Base-by-base conservation (phyloP, 1,140 invertebrate species). In the Andrena cerasifolii region DNA sequence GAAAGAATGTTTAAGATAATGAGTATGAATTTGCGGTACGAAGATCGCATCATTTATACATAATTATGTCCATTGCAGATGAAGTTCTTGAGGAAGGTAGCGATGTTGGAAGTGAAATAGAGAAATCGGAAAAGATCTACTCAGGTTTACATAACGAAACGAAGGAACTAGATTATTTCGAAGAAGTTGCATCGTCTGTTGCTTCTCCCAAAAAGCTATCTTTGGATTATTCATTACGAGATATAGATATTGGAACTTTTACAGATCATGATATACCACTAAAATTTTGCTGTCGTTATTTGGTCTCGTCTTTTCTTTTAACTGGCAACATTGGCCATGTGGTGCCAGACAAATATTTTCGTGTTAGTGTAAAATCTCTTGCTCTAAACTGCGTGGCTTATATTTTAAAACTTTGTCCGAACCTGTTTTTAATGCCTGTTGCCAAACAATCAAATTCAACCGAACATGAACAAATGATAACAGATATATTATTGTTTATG, bases 281-380 rank as follows among this genome's bases (percentile, higher is more conserved):
- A 0, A 93, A 96, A 65, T 97, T 95, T 89, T 97, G 96, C 81
- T 93, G 95, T 33, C 93, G 97, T 78, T 94, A 97, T 59, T 88
- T 98, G 2, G 94, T 94, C 31, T 95, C 95, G 3, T 94, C 95
- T 33, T 98, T 97, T 91, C 91, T 98, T 5, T 91, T 98, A 16
- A 93, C 94, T 43, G 96, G 96, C 24, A 91, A 90, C 74, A 93
- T 94, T 58, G 94, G 94, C 33, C 92, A 92, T 36, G 88, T 95
- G 51, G 94, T 96, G 61, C 90, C 95, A 16, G 96, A 96, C 87
- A 94, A 94, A 81, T 92, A 90, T 53, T 95, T 97, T 12, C 93
- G 97, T 43, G 96, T 98, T 18, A 98, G 97, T 76, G 95, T 98
- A 0, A 98, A 98, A 93, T 95, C 96, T 0, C 94, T 97, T 43